phyloP scores from a whole-genome alignment of 1,140 invertebrate species.

The Brachionus rubens region DNA sequence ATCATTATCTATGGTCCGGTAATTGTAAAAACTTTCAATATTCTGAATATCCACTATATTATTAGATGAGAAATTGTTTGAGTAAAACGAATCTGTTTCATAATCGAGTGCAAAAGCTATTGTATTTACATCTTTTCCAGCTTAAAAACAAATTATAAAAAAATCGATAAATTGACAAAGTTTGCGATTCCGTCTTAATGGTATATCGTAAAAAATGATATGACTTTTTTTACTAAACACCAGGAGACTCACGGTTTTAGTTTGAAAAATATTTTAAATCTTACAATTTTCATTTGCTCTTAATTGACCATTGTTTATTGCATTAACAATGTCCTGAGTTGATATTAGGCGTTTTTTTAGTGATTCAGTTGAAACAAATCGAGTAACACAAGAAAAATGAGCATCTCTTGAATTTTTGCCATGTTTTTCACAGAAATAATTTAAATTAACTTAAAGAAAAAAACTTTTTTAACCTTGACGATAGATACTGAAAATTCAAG shows the following conservation, averaged over 20 bases:
- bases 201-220: too few species aligned
- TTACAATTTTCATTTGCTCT: slow-evolving; percentile 26
- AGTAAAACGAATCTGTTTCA: not conserved
- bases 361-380: not conserved
- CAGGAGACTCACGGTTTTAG: too few species aligned
- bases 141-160: slow-evolving; percentile 14
- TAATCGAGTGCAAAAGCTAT: slow-evolving; percentile 3
- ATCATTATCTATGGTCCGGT: slow-evolving; percentile 5
- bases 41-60: not conserved
- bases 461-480: not conserved
- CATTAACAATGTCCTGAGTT: not conserved
- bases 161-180: too few species aligned
- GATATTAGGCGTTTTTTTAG: not conserved
- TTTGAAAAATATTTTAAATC: not conserved
- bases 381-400: slow-evolving; percentile 25
- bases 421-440: slow-evolving; percentile 32
- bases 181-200: too few species aligned
- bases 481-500: too few species aligned
- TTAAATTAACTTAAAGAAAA: slow-evolving; percentile 19
- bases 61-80: not conserved
- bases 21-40: slow-evolving; percentile 24
- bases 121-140: slow-evolving; percentile 10
- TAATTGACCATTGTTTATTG: slow-evolving; percentile 20
- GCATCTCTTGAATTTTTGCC: slow-evolving; percentile 30
- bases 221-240: not conserved